A percentile compares a stretch with the other conserved stretches of the same genome.
Evolutionary conservation across 2,797 vertebrate species (phyloP).

Genomic region (Mus minutoides): DNA sequence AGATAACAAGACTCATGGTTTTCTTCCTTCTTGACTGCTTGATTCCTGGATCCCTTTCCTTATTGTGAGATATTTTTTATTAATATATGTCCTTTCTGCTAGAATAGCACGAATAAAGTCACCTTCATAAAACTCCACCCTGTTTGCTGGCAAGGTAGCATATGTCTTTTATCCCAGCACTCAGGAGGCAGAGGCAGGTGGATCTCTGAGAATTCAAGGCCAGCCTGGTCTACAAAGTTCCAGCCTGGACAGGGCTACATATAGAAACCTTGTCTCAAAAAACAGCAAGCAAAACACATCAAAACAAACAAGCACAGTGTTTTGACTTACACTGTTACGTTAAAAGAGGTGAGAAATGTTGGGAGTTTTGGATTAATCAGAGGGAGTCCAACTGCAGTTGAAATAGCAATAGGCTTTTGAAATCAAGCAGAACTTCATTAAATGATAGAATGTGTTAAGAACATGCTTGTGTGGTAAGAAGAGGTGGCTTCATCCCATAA

Average conservation of each 20-base stretch:
- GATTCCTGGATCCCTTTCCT: not conserved
- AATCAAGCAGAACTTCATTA: not conserved
- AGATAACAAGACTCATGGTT: not conserved
- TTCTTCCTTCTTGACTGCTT: not conserved
- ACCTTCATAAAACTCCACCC: not conserved
- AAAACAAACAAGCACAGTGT: not conserved
- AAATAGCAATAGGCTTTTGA: conserved; percentile 13
- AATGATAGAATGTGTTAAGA: not conserved
- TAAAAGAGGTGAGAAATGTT: not conserved
- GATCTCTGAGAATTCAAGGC: not conserved
- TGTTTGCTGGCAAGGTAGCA: not conserved
- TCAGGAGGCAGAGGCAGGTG: not conserved
- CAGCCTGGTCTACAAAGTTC: not conserved
- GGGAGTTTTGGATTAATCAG: conserved; percentile 9
- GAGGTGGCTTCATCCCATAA: not conserved
- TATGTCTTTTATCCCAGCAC: not conserved
- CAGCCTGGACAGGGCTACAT: not conserved
- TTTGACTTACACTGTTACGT: conserved; percentile 2
- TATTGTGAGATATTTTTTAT: conserved; percentile 42
- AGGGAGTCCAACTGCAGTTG: not conserved
- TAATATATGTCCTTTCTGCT: not conserved
- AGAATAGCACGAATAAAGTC: not conserved
- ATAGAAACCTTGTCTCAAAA: not conserved
- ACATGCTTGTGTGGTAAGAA: not conserved
- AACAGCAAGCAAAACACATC: not conserved